Base-by-base conservation (phyloP, 2,888 invertebrate genomes). In the Amphipoea lucens region DNA sequence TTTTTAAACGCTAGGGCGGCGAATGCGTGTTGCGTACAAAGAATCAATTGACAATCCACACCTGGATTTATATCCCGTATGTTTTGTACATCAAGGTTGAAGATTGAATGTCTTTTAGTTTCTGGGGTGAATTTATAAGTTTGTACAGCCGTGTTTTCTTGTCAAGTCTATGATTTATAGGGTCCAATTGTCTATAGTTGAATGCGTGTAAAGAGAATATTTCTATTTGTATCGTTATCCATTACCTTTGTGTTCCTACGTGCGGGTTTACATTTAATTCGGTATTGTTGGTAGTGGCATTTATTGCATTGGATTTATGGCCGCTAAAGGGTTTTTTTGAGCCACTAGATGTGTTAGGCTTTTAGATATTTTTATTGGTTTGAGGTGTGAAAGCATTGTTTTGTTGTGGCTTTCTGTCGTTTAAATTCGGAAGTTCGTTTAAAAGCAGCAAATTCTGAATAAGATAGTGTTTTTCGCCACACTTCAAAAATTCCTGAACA, bases 111-210 rank as follows among this genome's bases (percentile, higher is more conserved):
- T 4, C 40, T 74, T 87, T 84, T 77, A 3, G 51, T 82, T 86
- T 60, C 48, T 5, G 5, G 71, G 29, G 45, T 80, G 74, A 51
- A 76, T 78, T 73, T 82, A 70, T 87, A 91, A 78, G 80, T 90
- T 94, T 90, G 94, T 89, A 83, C 63, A 81, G 84, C 91, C 89
- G 92, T 94, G 94, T 95, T 96, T 96, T 96, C 96, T 96, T 96
- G 96, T 96, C 96, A 95, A 93, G 92, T 94, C 93, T 95, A 94
- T 96, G 96, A 97, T 97, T 96, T 96, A 97, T 96, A 91, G 88
- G 90, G 81, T 91, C 90, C 95, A 94, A 96, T 96, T 96, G 96
- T 96, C 95, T 96, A 96, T 96, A 95, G 93, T 90, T 92, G 93
- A 94, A 95, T 95, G 96, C 95, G 94, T 95, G 95, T 95, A 96